phyloP scores from a whole-genome alignment of 2,797 vertebrate genomes.

The Geotrypetes seraphini region DNA sequence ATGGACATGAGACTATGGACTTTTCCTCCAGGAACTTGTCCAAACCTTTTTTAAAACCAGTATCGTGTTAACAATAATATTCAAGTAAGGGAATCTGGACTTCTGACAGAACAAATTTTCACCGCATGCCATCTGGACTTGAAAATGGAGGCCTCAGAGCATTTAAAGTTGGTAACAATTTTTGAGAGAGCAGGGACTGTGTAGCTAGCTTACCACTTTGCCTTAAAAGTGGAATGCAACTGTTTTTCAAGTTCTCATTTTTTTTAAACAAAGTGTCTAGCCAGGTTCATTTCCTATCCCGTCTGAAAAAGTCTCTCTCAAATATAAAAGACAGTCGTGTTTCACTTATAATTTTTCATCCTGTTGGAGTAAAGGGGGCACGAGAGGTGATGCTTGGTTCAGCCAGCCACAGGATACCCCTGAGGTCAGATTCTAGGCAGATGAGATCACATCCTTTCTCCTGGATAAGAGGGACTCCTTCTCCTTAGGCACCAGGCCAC shows the following conservation, averaged over 20 bases:
- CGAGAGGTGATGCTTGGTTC: slow-evolving; percentile 70
- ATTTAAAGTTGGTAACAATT: slow-evolving; percentile 1
- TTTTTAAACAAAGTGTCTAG: slow-evolving; percentile 30
- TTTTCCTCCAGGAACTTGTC: too few relatives aligned
- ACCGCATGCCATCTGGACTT: too few relatives aligned
- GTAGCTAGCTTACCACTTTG: slow-evolving; percentile 19
- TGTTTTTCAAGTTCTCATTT: slow-evolving; percentile 17
- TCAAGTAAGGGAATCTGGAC: too few relatives aligned
- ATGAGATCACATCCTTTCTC: slow-evolving; percentile 89
- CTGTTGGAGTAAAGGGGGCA: slow-evolving; percentile 50
- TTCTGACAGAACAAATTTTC: too few relatives aligned
- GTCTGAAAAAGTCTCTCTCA: slow-evolving; percentile 34
- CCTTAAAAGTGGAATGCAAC: too few relatives aligned
- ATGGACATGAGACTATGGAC: too few relatives aligned
- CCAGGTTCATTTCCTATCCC: slow-evolving; percentile 41
- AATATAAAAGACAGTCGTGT: slow-evolving; percentile 20
- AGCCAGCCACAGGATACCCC: slow-evolving; percentile 73
- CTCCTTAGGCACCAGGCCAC: slow-evolving; percentile 31
- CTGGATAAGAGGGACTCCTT: slow-evolving; percentile 70
- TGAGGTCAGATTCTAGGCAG: slow-evolving; percentile 77
- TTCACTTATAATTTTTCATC: slow-evolving; percentile 17
- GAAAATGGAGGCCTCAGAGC: too few relatives aligned
- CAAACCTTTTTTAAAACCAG: too few relatives aligned
- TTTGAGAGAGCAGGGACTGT: slow-evolving; percentile 7
- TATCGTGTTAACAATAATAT: too few relatives aligned